Percentiles rank a stretch among this genome's conserved stretches.
phyloP scores from a whole-genome alignment of 2,113 vertebrate species.

The Polypterus senegalus region DNA sequence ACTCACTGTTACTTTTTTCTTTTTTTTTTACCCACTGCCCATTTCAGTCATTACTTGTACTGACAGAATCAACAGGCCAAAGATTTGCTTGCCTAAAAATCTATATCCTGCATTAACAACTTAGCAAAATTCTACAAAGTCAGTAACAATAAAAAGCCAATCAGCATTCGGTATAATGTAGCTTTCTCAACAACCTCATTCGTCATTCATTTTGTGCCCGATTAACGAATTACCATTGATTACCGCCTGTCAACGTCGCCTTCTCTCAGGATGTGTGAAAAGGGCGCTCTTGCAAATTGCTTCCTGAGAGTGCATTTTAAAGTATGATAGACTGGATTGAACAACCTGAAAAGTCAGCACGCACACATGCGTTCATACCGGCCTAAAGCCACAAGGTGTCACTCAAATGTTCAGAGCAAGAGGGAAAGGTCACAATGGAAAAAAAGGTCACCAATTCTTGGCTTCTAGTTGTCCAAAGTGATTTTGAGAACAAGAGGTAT shows the following conservation, averaged over 20 bases:
- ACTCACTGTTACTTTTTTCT: too few species aligned
- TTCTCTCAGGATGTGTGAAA: neutral
- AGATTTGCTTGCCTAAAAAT: neutral
- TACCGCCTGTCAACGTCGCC: neutral
- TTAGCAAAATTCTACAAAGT: neutral
- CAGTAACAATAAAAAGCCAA: neutral
- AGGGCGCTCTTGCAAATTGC: neutral
- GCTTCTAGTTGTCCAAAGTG: too few species aligned
- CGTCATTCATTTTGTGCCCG: neutral
- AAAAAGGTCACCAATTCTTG: too few species aligned
- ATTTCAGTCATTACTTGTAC: neutral
- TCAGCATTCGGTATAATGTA: too few species aligned
- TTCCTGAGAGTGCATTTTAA: neutral
- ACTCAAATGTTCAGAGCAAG: too few species aligned
- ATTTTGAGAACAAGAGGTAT: too few species aligned
- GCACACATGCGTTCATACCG: too few species aligned
- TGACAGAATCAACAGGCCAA: neutral
- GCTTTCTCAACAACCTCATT: too few species aligned
- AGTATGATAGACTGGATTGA: neutral
- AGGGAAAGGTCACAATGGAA: too few species aligned
- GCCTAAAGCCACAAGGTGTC: too few species aligned
- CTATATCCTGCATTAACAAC: neutral
- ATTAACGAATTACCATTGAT: neutral
- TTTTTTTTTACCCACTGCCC: too few species aligned
- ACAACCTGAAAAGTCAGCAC: too few species aligned